Percentiles rank a stretch among this genome's conserved stretches.
Evolutionary conservation across 2,797 vertebrate genomes (phyloP).

Genomic region (Molossus alvarezi): DNA sequence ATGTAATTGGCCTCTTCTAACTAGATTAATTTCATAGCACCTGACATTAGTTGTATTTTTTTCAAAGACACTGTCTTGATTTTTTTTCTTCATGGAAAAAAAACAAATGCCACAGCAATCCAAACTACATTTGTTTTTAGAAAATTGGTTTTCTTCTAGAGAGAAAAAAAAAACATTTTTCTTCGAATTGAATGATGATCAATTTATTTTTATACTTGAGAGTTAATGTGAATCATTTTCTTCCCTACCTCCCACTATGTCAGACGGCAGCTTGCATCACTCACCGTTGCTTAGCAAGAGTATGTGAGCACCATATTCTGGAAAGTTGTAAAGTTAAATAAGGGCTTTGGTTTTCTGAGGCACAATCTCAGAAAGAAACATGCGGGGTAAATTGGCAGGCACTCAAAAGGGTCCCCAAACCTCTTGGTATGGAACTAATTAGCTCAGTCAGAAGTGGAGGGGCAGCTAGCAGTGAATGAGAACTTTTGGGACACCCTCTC

Average conservation of each 20-base stretch:
- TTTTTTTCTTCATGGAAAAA: neutral
- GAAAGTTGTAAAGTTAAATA: conserved; percentile 1
- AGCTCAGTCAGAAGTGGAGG: neutral
- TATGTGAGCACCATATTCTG: neutral
- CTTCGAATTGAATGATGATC: conserved; percentile 42
- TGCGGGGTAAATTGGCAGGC: neutral
- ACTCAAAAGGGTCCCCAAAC: neutral
- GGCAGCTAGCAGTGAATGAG: neutral
- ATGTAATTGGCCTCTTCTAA: conserved; percentile 2
- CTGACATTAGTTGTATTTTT: conserved; percentile 17
- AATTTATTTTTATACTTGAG: conserved; percentile 53
- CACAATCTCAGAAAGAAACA: neutral
- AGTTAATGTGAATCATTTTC: conserved; percentile 53
- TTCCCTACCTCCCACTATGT: neutral
- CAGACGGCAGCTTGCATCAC: neutral
- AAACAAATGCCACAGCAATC: neutral
- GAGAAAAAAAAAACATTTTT: neutral
- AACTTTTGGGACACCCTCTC: neutral
- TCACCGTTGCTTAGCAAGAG: conserved; percentile 39
- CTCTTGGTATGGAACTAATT: conserved; percentile 9
- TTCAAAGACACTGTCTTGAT: conserved; percentile 29
- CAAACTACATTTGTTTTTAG: conserved; percentile 40
- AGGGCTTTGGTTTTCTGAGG: conserved; percentile 38
- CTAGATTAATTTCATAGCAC: conserved; percentile 47
- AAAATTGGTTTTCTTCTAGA: conserved; percentile 39